These are phyloP conservation scores for Paradisaea rubra DNA, from an alignment of 2,113 vertebrate species.

Conservation along the genomic window DNA sequence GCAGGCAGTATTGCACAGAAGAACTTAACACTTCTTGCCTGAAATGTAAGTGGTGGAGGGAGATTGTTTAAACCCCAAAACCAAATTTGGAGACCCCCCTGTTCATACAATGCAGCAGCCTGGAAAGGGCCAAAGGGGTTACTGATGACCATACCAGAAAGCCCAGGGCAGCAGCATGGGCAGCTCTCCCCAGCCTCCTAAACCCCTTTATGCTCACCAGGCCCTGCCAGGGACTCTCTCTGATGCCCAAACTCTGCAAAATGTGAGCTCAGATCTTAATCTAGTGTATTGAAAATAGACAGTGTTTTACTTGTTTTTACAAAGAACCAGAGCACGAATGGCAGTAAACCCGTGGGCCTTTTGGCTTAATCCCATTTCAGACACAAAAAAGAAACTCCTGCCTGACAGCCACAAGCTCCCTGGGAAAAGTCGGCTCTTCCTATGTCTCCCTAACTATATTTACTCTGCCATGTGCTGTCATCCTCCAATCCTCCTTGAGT, in stretches of 20 bases:
- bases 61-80: neutral
- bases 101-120: neutral
- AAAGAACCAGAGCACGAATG: neutral
- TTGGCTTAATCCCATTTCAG: constrained; percentile 23
- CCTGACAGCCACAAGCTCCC: neutral
- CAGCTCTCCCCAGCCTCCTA: neutral
- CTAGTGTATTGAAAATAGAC: neutral
- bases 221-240: neutral
- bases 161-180: accelerated
- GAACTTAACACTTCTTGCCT: neutral
- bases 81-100: neutral
- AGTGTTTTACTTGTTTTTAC: neutral
- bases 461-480: constrained; percentile 19
- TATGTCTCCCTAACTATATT: neutral
- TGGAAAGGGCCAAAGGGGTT: neutral
- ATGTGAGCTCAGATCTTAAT: neutral
- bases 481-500: neutral
- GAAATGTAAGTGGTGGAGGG: neutral
- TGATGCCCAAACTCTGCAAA: neutral
- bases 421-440: neutral
- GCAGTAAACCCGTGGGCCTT: constrained; percentile 6
- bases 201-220: neutral
- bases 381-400: neutral
- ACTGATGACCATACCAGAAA: neutral
- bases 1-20: neutral